phyloP scores from a whole-genome alignment of 2,888 invertebrate genomes.

The Perdita meconis region DNA sequence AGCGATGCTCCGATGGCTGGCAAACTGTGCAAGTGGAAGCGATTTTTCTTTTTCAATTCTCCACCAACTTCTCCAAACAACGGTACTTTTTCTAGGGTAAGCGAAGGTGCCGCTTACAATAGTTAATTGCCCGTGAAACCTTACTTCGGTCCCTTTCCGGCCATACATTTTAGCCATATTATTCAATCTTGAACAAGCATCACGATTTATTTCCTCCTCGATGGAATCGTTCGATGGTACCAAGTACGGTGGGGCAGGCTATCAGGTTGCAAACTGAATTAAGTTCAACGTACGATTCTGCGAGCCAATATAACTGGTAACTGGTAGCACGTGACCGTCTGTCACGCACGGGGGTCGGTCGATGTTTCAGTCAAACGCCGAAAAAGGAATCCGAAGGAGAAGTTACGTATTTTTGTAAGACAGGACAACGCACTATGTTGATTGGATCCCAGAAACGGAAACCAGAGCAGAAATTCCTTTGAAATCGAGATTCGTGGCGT shows the following conservation, averaged over 20 bases:
- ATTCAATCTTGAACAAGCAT: constrained; percentile 32
- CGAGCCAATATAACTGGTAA: constrained; percentile 68
- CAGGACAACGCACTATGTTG: too few species aligned
- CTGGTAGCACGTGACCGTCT: constrained; percentile 62
- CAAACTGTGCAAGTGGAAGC: too few species aligned
- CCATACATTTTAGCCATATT: constrained; percentile 17
- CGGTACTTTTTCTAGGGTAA: too few species aligned
- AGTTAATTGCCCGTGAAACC: too few species aligned
- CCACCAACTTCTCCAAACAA: too few species aligned
- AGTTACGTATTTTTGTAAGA: too few species aligned
- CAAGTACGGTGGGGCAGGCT: constrained; percentile 10
- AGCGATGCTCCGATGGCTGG: too few species aligned
- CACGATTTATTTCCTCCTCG: constrained; percentile 14
- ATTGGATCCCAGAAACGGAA: constrained; percentile 15
- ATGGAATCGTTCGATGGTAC: constrained; percentile 39
- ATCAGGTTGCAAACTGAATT: constrained; percentile 66
- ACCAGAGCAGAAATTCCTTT: constrained; percentile 19
- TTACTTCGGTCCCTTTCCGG: background rate
- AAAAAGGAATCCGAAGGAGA: background rate
- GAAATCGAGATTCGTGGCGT: constrained; percentile 41
- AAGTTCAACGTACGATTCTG: constrained; percentile 71
- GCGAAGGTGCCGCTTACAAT: too few species aligned
- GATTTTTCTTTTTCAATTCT: too few species aligned
- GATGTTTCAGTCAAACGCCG: constrained; percentile 16
- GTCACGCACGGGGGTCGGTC: constrained; percentile 62